phyloP scores from a whole-genome alignment of 2,797 vertebrate genomes.

The Crossoptilon crossoptilon region DNA sequence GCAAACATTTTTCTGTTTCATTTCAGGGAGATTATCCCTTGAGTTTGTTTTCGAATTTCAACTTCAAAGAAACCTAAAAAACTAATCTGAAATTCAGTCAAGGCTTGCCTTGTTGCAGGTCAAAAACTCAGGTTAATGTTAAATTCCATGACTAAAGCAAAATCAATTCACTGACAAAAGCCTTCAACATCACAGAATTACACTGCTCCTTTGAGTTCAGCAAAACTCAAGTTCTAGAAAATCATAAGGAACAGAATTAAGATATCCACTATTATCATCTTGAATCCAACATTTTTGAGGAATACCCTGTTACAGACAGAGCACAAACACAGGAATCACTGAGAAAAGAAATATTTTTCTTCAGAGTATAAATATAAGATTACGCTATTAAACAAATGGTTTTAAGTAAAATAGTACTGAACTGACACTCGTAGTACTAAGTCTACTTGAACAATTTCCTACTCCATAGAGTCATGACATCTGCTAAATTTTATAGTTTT shows the following conservation, averaged over 20 bases:
- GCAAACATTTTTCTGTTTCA: neutral
- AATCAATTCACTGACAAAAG: neutral
- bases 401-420: neutral
- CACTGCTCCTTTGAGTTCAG: neutral
- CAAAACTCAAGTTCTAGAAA: neutral
- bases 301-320: neutral
- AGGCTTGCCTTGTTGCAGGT: constrained; percentile 4
- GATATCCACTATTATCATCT: neutral
- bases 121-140: neutral
- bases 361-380: neutral
- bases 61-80: constrained; percentile 35
- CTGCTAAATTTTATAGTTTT: neutral
- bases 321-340: rapidly evolving
- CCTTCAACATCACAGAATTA: neutral
- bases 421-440: neutral
- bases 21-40: constrained; percentile 2
- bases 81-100: neutral
- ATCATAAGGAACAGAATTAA: neutral
- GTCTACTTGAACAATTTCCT: neutral
- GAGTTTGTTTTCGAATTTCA: constrained; percentile 42
- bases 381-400: no score
- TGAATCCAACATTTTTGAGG: neutral
- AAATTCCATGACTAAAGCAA: constrained; percentile 11
- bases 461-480: neutral
- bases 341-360: neutral